A percentile compares a stretch with the other conserved stretches of the same genome.
Conservation (phyloP, 2,797 vertebrate genomes). For the Paedocypris micromegethes region DNA sequence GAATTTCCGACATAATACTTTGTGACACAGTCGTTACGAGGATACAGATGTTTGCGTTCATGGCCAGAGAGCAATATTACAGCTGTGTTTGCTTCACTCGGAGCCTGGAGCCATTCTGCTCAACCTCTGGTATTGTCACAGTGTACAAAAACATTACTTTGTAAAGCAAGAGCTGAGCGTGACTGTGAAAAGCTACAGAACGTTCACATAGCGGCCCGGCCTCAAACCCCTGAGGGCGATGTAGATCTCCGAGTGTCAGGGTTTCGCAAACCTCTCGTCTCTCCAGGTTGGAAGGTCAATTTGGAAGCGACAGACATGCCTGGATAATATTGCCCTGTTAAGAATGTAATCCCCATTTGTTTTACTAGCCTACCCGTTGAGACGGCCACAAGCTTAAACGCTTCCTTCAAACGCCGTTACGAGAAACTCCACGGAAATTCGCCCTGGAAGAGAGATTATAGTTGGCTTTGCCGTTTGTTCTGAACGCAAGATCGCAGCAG, state of each 20-base stretch:
- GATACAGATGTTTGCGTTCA: conserved; percentile 29
- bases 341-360: conserved; percentile 43
- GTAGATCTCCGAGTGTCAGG: neutral
- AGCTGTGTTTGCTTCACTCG: conserved; percentile 32
- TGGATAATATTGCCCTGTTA: conserved; percentile 36
- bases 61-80: conserved; percentile 24
- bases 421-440: conserved; percentile 24
- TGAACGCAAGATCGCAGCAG: neutral
- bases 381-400: conserved; percentile 45
- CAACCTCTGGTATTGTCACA: conserved; percentile 10
- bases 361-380: conserved; percentile 47
- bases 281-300: conserved; percentile 24
- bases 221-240: conserved; percentile 3
- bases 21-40: conserved; percentile 1
- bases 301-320: conserved; percentile 23
- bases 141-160: conserved; percentile 30
- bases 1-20: neutral
- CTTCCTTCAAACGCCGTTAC: conserved; percentile 43
- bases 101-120: conserved; percentile 20
- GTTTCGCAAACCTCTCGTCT: conserved; percentile 12
- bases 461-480: conserved; percentile 2
- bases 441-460: conserved; percentile 10
- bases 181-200: conserved; percentile 23
- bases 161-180: conserved; percentile 24
- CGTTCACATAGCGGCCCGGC: conserved; percentile 27